A percentile compares a stretch with the other conserved stretches of the same genome.
These are phyloP conservation scores for Erpetoichthys calabaricus DNA, from an alignment of 2,797 vertebrate species.

Conservation along the genomic window DNA sequence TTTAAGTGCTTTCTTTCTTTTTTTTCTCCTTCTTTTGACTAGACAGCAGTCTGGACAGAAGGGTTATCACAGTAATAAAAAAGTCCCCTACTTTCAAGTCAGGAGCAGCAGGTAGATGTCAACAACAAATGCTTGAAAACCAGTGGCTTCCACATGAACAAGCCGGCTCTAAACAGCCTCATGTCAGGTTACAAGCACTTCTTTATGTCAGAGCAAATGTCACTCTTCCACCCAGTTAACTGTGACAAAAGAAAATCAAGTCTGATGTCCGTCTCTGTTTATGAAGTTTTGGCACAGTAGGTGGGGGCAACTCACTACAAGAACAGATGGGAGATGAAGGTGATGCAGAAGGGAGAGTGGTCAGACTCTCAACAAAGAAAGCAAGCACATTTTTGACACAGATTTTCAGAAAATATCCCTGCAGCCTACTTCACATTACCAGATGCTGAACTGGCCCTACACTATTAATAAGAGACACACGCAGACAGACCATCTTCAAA, in stretches of 20 bases:
- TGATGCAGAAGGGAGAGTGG: constrained; percentile 27
- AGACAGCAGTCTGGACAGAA: constrained; percentile 21
- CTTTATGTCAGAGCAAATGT: constrained; percentile 36
- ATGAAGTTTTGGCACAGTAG: constrained; percentile 39
- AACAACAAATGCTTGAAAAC: constrained; percentile 23
- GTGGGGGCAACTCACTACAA: constrained; percentile 32
- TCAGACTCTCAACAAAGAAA: constrained; percentile 30
- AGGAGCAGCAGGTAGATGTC: constrained; percentile 10
- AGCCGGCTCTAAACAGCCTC: constrained; percentile 19
- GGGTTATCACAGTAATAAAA: constrained; percentile 16
- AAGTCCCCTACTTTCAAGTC: constrained; percentile 21
- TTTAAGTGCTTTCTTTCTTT: background rate
- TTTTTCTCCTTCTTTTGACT: constrained; percentile 1
- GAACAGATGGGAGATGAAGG: constrained; percentile 38
- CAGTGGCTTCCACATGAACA: constrained; percentile 11
- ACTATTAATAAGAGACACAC: constrained; percentile 43
- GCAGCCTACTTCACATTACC: constrained; percentile 26
- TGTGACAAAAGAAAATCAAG: constrained; percentile 31
- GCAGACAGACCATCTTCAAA: constrained; percentile 44
- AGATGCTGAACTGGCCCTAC: constrained; percentile 45
- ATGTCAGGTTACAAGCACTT: constrained; percentile 30
- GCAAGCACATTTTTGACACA: constrained; percentile 43
- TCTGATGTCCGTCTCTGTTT: constrained; percentile 30
- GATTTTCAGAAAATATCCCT: constrained; percentile 42
- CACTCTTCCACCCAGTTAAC: constrained; percentile 29